These are phyloP conservation scores for Petrocephalus microphthalmus DNA, from an alignment of 2,113 vertebrate genomes.

Conservation along the genomic window DNA sequence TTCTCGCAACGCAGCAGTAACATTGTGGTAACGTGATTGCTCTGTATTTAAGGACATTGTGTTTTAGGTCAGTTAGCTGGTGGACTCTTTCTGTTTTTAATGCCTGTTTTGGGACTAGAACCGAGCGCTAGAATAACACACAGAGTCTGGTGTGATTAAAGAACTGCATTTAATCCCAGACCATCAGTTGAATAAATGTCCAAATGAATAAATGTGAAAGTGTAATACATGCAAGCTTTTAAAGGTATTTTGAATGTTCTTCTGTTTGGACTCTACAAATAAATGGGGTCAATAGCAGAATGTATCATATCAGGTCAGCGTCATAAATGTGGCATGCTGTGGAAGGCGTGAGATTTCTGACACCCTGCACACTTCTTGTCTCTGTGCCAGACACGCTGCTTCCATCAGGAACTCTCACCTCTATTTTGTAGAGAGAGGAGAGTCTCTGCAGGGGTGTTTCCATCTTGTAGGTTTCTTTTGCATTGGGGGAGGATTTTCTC, in stretches of 20 bases:
- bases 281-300: not conserved
- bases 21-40: not conserved
- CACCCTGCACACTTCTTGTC: not conserved
- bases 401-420: not conserved
- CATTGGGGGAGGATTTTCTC: not conserved
- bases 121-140: not conserved
- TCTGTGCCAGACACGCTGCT: not conserved
- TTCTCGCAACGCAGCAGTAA: not conserved
- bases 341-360: not conserved
- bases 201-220: not conserved
- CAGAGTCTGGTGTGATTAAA: not conserved
- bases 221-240: not conserved
- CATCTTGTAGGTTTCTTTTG: not conserved
- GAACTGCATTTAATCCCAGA: not conserved
- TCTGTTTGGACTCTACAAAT: not conserved
- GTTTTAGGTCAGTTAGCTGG: not conserved
- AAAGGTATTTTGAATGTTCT: not conserved
- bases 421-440: not conserved
- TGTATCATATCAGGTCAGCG: not conserved
- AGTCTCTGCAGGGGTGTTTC: not conserved
- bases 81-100: not conserved
- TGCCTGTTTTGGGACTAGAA: not conserved
- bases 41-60: constrained; percentile 7
- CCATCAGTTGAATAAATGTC: not conserved
- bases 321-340: not conserved